Evolutionary conservation across 2,797 vertebrate genomes (phyloP).

Genomic region (Morelia viridis): DNA sequence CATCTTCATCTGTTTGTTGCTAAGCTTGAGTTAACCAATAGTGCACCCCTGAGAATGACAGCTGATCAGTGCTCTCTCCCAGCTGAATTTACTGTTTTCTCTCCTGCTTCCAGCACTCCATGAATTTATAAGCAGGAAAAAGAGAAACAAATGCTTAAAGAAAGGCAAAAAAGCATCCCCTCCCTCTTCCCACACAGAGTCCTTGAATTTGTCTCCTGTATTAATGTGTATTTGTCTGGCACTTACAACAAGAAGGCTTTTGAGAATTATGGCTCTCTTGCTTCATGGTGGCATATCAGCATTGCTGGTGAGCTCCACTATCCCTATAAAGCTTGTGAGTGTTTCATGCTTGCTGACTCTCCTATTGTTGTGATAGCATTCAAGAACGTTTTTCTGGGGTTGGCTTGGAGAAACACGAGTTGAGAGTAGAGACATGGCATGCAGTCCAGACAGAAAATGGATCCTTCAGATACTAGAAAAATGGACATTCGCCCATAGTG

Average conservation of each 20-base stretch:
- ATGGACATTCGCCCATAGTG: not conserved
- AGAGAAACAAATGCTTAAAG: not conserved
- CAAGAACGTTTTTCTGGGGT: not conserved
- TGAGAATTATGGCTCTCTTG: not conserved
- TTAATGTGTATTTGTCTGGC: not conserved
- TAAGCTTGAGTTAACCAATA: not conserved
- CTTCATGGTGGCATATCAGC: not conserved
- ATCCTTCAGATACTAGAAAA: not conserved
- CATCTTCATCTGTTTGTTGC: not conserved
- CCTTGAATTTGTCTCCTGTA: not conserved
- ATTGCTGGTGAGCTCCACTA: not conserved
- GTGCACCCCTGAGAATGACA: not conserved
- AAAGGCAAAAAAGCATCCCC: not conserved
- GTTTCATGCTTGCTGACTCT: not conserved
- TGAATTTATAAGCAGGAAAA: not conserved
- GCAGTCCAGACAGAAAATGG: not conserved
- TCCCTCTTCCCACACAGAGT: not conserved
- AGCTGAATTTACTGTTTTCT: not conserved
- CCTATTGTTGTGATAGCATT: not conserved
- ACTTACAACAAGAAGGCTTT: not conserved
- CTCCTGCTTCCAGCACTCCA: not conserved
- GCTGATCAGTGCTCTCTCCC: not conserved
- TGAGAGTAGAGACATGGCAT: not conserved
- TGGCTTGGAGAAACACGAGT: not conserved
- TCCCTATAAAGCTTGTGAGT: not conserved